These are phyloP conservation scores for Acanthosepion lycidas DNA, from an alignment of 2,888 invertebrate species.

Conservation along the genomic window DNA sequence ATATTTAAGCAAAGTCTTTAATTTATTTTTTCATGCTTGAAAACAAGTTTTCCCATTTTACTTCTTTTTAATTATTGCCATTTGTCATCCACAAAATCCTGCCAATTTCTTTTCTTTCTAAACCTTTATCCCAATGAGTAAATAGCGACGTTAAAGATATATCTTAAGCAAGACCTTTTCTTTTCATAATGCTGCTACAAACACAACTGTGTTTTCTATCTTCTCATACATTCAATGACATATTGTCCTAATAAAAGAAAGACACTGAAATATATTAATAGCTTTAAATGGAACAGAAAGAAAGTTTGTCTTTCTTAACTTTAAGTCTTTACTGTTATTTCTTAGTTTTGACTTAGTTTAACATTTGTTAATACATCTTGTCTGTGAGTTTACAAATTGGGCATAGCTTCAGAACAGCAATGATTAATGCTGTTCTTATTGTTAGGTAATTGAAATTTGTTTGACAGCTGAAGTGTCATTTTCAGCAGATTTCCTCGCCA, in stretches of 20 bases:
- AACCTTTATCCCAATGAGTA: not conserved
- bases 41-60: not conserved
- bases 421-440: not conserved
- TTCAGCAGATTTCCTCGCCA: not conserved
- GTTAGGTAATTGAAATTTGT: not conserved
- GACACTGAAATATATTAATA: not conserved
- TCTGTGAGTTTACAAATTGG: not conserved
- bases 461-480: not conserved
- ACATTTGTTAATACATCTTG: not conserved
- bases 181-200: not conserved
- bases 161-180: not conserved
- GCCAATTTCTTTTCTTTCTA: not conserved
- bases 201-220: not conserved
- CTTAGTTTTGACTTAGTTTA: not conserved
- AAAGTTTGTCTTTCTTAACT: not conserved
- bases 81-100: not conserved
- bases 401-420: not conserved
- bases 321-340: too few relatives aligned
- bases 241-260: not conserved
- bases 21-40: not conserved
- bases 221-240: not conserved
- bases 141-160: not conserved
- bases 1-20: not conserved
- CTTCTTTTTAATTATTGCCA: not conserved
- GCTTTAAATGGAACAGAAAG: not conserved